These are phyloP conservation scores for Ceratothoa steindachneri DNA, from an alignment of 2,888 invertebrate genomes.

Conservation along the genomic window DNA sequence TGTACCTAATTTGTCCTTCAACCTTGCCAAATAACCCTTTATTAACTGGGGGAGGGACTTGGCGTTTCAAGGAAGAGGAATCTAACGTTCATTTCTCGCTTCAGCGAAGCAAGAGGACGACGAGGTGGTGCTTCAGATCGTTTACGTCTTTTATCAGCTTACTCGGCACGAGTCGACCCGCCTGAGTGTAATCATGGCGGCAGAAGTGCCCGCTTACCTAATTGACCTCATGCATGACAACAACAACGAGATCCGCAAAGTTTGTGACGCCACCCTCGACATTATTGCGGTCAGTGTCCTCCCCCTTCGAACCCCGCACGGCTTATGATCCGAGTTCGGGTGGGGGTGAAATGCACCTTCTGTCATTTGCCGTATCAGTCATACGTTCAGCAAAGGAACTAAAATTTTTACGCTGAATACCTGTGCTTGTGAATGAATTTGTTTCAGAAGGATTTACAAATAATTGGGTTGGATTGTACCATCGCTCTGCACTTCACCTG, in stretches of 20 bases:
- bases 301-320: background rate
- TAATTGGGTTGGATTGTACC: too few species aligned
- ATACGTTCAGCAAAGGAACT: background rate
- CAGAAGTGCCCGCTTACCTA: constrained; percentile 86
- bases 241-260: constrained; percentile 84
- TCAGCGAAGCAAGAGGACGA: constrained; percentile 91
- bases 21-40: too few species aligned
- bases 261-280: constrained; percentile 92
- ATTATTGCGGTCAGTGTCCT: constrained; percentile 74
- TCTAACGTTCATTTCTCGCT: too few species aligned
- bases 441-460: too few species aligned
- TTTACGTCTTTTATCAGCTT: constrained; percentile 88
- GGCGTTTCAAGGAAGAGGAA: too few species aligned
- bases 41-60: too few species aligned
- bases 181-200: constrained; percentile 52
- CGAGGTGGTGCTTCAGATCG: constrained; percentile 93
- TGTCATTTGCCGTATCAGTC: background rate
- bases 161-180: constrained; percentile 73
- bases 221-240: constrained; percentile 97
- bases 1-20: too few species aligned
- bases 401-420: background rate
- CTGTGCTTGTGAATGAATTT: too few species aligned
- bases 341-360: background rate
- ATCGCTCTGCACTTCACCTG: too few species aligned
- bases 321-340: background rate